phyloP scores from a whole-genome alignment of 2,888 invertebrate species.

The Drosophila incognita region DNA sequence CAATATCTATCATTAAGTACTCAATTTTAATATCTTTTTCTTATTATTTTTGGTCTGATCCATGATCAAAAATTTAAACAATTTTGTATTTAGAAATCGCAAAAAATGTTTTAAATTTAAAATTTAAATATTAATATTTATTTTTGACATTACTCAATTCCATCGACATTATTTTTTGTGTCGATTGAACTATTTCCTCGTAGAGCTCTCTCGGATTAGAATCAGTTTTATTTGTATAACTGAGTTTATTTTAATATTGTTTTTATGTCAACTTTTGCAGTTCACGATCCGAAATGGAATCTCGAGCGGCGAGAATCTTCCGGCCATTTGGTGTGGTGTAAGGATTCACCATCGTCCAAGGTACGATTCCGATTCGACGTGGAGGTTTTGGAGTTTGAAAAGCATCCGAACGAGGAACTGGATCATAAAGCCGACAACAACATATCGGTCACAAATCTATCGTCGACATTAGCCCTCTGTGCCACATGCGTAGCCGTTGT shows the following conservation, averaged over 20 bases:
- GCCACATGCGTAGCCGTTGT: conserved; percentile 84
- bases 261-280: conserved; percentile 48
- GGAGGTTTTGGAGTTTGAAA: conserved; percentile 85
- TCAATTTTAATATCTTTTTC: background rate
- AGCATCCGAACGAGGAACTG: conserved; percentile 84
- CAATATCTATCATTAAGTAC: background rate
- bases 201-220: background rate
- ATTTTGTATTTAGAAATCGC: background rate
- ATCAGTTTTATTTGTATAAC: background rate
- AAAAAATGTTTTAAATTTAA: fast-evolving
- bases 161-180: background rate
- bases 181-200: no score
- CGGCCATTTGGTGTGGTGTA: conserved; percentile 85
- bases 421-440: conserved; percentile 68
- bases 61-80: background rate
- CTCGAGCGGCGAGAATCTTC: conserved; percentile 85
- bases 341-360: conserved; percentile 84
- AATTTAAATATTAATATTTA: background rate
- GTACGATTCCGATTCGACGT: conserved; percentile 86
- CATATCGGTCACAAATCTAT: conserved; percentile 74
- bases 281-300: conserved; percentile 85
- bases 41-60: background rate
- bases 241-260: background rate
- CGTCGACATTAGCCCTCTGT: conserved; percentile 82
- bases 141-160: background rate